Percentiles rank a stretch among this genome's conserved stretches.
Evolutionary conservation across 2,888 invertebrate genomes (phyloP).

Genomic region (Cryptocheilus praepositus): DNA sequence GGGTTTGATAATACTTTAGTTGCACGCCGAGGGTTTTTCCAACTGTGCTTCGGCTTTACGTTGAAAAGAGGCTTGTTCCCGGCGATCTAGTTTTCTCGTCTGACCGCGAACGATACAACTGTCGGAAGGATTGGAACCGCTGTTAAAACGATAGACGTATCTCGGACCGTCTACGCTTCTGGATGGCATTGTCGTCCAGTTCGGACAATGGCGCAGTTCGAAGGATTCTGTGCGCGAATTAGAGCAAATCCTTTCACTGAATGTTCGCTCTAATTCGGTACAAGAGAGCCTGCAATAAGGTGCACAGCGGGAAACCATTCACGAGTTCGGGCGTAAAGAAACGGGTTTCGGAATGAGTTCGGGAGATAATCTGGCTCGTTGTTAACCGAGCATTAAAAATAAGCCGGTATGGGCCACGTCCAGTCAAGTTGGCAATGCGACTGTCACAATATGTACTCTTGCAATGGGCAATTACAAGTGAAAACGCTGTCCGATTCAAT

Average conservation of each 20-base stretch:
- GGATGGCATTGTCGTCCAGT: slow-evolving; percentile 38
- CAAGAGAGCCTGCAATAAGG: slow-evolving; percentile 50
- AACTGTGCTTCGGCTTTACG: no score
- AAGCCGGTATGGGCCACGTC: slow-evolving; percentile 48
- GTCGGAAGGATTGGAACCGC: slow-evolving; percentile 36
- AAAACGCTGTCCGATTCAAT: no score
- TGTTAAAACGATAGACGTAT: slow-evolving; percentile 65
- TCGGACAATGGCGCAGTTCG: slow-evolving; percentile 58
- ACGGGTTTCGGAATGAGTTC: slow-evolving; percentile 70
- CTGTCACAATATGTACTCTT: slow-evolving; percentile 62
- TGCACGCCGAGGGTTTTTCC: no score
- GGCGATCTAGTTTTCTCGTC: no score
- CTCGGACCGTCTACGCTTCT: slow-evolving; percentile 34
- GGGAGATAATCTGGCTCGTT: slow-evolving; percentile 61
- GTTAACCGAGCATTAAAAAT: slow-evolving; percentile 62
- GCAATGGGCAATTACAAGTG: no score
- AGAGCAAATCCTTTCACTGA: slow-evolving; percentile 68
- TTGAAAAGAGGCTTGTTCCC: no score
- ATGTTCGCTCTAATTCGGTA: slow-evolving; percentile 61
- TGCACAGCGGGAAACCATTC: slow-evolving; percentile 68
- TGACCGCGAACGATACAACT: slow-evolving; percentile 8
- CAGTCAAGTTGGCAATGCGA: slow-evolving; percentile 59
- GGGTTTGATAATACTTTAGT: no score
- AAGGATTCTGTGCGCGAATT: slow-evolving; percentile 66
- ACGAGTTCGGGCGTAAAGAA: slow-evolving; percentile 62